phyloP scores from a whole-genome alignment of 1,140 invertebrate species.

The Aphelinus atriplicis region DNA sequence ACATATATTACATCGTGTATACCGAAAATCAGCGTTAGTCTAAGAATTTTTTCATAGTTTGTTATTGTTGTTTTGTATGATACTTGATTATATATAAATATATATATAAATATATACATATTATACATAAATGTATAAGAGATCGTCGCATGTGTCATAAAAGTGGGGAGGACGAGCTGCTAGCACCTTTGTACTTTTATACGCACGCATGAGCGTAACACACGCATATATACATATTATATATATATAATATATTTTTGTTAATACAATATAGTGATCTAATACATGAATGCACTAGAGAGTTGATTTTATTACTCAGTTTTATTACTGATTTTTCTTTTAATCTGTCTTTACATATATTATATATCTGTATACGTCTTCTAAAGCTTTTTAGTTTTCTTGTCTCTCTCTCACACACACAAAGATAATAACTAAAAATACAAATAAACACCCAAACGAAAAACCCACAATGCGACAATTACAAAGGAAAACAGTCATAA shows the following conservation, averaged over 20 bases:
- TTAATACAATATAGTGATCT: slow-evolving; percentile 62
- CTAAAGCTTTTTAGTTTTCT: slow-evolving; percentile 26
- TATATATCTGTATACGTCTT: slow-evolving; percentile 4
- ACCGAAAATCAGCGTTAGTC: slow-evolving; percentile 47
- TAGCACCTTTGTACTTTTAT: slow-evolving; percentile 42
- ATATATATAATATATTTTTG: slow-evolving; percentile 60
- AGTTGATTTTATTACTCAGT: slow-evolving; percentile 50
- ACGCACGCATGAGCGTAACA: slow-evolving; percentile 37
- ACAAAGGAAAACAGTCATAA: background rate
- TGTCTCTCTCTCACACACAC: slow-evolving; percentile 34
- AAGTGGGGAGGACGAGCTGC: slow-evolving; percentile 33
- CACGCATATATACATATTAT: slow-evolving; percentile 46
- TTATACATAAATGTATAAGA: slow-evolving; percentile 31
- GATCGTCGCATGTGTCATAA: slow-evolving; percentile 38
- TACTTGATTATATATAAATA: slow-evolving; percentile 55
- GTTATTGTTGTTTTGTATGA: slow-evolving; percentile 64
- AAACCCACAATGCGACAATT: background rate
- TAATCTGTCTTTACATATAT: slow-evolving; percentile 38
- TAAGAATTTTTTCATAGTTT: slow-evolving; percentile 61
- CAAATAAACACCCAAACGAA: background rate
- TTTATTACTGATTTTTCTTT: slow-evolving; percentile 47
- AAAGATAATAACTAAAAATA: background rate
- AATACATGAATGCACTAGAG: slow-evolving; percentile 52
- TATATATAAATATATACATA: slow-evolving; percentile 40
- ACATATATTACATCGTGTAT: slow-evolving; percentile 43